Percentiles rank a stretch among this genome's conserved stretches.
Evolutionary conservation across 2,888 invertebrate species (phyloP).

Genomic region (Strigamia transsilvanica): DNA sequence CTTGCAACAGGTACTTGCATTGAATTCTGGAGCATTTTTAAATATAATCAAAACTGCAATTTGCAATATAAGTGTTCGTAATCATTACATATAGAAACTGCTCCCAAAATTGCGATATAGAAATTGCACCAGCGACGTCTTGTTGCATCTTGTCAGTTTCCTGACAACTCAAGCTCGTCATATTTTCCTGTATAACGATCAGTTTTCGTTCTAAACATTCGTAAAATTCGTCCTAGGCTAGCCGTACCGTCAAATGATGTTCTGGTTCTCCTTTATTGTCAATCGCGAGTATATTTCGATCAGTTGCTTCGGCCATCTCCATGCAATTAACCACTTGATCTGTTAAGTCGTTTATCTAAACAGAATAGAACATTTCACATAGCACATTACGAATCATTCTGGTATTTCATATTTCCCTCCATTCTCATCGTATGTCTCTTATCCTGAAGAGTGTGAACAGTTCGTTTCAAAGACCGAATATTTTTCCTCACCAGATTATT

Average conservation of each 20-base stretch:
- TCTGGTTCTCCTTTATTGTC: background rate
- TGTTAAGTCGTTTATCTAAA: slow-evolving; percentile 7
- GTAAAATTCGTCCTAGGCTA: background rate
- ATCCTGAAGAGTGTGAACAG: background rate
- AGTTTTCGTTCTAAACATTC: background rate
- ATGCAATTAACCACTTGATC: background rate
- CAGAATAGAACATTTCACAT: background rate
- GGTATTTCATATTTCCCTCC: background rate
- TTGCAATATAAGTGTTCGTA: too few relatives aligned
- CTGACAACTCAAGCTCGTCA: background rate
- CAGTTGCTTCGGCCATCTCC: background rate
- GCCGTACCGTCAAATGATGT: background rate
- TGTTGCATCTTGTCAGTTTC: background rate
- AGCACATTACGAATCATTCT: background rate
- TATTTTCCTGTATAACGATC: background rate
- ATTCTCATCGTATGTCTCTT: background rate
- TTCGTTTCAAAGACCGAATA: slow-evolving; percentile 2
- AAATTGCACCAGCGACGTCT: background rate
- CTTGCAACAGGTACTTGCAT: background rate
- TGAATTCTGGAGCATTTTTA: too few relatives aligned
- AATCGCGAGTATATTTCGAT: background rate
- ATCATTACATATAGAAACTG: background rate
- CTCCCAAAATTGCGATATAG: background rate
- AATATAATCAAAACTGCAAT: too few relatives aligned
- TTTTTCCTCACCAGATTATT: background rate